phyloP scores from a whole-genome alignment of 2,888 invertebrate species.

The Zygaena filipendulae region DNA sequence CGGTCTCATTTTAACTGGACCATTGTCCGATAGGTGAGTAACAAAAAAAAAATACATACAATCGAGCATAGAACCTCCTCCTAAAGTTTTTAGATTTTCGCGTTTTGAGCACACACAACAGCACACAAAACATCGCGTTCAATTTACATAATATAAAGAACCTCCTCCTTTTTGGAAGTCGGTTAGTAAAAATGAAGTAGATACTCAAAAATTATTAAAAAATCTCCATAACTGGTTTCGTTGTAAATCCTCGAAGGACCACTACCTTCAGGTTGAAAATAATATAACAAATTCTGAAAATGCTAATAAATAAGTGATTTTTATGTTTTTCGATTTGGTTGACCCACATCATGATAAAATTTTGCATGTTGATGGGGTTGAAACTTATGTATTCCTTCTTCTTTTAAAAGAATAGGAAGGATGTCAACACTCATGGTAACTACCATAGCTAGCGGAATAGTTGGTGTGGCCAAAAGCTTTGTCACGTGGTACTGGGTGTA shows the following conservation, averaged over 20 bases:
- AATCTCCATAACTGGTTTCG: too few relatives aligned
- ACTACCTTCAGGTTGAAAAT: too few relatives aligned
- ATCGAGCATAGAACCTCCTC: too few relatives aligned
- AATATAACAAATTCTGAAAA: neutral
- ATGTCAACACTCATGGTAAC: constrained; percentile 23
- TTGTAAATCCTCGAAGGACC: too few relatives aligned
- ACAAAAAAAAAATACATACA: too few relatives aligned
- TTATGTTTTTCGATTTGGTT: constrained; percentile 13
- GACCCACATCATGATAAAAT: too few relatives aligned
- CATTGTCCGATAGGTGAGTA: constrained; percentile 70
- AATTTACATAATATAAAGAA: neutral
- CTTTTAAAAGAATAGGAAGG: constrained; percentile 26
- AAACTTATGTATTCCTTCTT: too few relatives aligned
- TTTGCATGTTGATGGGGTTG: too few relatives aligned
- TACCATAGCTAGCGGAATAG: constrained; percentile 20
- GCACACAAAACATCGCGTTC: neutral
- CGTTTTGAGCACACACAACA: neutral
- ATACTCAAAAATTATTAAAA: neutral
- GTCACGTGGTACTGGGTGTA: constrained; percentile 22
- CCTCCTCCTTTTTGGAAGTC: too few relatives aligned
- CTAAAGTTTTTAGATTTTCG: too few relatives aligned
- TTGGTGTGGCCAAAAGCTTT: constrained; percentile 23
- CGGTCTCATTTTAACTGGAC: constrained; percentile 71
- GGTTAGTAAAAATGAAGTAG: too few relatives aligned
- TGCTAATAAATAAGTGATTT: neutral